Evolutionary conservation across 1,140 invertebrate genomes (phyloP).

Genomic region (Hypsibius dujardini): DNA sequence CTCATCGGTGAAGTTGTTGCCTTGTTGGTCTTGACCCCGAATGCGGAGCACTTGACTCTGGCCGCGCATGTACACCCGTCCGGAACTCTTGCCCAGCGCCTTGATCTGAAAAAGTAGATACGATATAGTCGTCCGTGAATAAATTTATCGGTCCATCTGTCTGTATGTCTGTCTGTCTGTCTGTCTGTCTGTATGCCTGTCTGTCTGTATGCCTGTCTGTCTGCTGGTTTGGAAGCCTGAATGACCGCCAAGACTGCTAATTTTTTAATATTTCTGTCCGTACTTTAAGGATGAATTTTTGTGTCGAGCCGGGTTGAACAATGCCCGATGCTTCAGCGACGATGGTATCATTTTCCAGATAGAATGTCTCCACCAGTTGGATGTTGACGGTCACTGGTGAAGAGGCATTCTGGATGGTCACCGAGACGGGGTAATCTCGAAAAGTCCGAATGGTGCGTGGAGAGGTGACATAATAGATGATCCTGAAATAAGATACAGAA

Average conservation of each 20-base stretch:
- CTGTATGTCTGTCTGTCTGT: no score
- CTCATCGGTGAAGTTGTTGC: slow-evolving; percentile 12
- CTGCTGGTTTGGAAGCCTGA: no score
- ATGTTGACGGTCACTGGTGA: background rate
- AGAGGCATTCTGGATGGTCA: background rate
- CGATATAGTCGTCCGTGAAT: no score
- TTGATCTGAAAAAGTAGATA: no score
- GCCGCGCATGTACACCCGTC: no score
- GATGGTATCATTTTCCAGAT: background rate
- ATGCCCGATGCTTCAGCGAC: background rate
- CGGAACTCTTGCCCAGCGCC: no score
- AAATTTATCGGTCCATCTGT: no score
- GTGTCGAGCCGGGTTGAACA: background rate
- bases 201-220: no score
- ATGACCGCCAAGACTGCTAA: no score
- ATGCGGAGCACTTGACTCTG: no score
- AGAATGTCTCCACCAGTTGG: background rate
- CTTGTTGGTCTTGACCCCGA: background rate
- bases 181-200: no score
- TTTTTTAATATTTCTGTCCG: no score
- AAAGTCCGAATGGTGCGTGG: background rate
- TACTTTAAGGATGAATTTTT: background rate
- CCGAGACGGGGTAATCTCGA: background rate
- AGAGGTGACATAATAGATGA: background rate
- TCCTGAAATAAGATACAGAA: background rate